phyloP scores from a whole-genome alignment of 1,140 invertebrate species.

The Microplitis demolitor region DNA sequence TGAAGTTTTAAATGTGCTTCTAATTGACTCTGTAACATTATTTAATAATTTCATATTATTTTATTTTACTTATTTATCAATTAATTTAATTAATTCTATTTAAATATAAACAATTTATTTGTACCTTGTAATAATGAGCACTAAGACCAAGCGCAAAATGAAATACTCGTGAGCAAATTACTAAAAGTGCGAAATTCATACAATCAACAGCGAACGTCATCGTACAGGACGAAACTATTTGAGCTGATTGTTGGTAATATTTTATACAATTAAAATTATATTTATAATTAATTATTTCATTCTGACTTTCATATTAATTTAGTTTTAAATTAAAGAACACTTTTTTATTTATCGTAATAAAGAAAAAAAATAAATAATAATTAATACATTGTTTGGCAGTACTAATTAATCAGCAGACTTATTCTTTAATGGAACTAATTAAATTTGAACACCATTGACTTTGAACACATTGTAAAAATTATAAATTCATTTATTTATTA shows the following conservation, averaged over 20 bases:
- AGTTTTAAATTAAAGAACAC: no score
- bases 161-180: constrained; percentile 46
- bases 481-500: not conserved
- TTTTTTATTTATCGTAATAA: no score
- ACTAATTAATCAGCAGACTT: no score
- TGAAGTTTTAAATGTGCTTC: constrained; percentile 52
- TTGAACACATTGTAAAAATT: not conserved
- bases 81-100: constrained; percentile 1
- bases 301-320: not conserved
- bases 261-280: constrained; percentile 59
- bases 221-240: constrained; percentile 29
- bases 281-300: constrained; percentile 34
- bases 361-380: not conserved
- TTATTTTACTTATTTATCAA: not conserved
- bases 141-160: constrained; percentile 47
- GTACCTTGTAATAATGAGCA: constrained; percentile 48
- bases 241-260: constrained; percentile 13
- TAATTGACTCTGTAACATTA: constrained; percentile 42
- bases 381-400: not conserved
- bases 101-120: constrained; percentile 1
- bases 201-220: constrained; percentile 46
- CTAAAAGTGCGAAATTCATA: constrained; percentile 44
- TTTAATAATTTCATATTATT: not conserved
- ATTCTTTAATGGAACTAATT: no score
- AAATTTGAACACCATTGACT: not conserved